Conservation (phyloP, 2,113 vertebrate species). For the Trichomycterus rosablanca region DNA sequence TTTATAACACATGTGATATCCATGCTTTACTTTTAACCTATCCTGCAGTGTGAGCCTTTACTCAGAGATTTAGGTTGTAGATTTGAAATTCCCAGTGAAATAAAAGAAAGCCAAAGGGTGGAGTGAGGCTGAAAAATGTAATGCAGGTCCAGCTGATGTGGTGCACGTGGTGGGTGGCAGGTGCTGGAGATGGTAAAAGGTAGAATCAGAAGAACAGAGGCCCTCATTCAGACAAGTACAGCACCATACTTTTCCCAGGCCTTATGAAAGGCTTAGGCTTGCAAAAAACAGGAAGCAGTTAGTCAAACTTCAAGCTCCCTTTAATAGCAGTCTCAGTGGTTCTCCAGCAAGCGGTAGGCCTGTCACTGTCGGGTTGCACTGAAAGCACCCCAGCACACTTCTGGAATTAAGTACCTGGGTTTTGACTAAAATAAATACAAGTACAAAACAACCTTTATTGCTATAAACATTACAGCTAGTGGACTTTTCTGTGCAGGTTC, state of each 20-base stretch:
- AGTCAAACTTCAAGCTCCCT: conserved; percentile 40
- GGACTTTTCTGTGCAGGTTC: conserved; percentile 7
- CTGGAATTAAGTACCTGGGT: conserved; percentile 2
- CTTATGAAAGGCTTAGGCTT: conserved; percentile 21
- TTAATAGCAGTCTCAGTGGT: conserved; percentile 35
- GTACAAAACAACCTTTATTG: conserved; percentile 3
- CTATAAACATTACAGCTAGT: too few species aligned
- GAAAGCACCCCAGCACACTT: conserved; percentile 33
- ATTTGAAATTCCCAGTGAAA: conserved; percentile 22
- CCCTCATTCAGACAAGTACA: conserved; percentile 39
- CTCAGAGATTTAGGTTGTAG: conserved; percentile 20
- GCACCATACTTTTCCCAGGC: background rate
- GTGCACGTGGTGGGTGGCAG: conserved; percentile 37
- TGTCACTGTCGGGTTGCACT: conserved; percentile 44
- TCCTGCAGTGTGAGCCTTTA: conserved; percentile 8
- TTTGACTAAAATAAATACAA: conserved; percentile 20
- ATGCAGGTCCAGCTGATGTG: conserved; percentile 18
- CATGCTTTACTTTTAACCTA: background rate
- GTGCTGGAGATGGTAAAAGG: conserved; percentile 21
- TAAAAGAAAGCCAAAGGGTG: conserved; percentile 11
- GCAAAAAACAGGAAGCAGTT: conserved; percentile 43
- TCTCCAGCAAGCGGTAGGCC: conserved; percentile 27
- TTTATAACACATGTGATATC: conserved; percentile 13
- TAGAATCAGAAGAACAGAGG: conserved; percentile 35
- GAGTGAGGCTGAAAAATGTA: conserved; percentile 15